These are phyloP conservation scores for Monochamus alternatus DNA, from an alignment of 2,888 invertebrate genomes.

Conservation along the genomic window DNA sequence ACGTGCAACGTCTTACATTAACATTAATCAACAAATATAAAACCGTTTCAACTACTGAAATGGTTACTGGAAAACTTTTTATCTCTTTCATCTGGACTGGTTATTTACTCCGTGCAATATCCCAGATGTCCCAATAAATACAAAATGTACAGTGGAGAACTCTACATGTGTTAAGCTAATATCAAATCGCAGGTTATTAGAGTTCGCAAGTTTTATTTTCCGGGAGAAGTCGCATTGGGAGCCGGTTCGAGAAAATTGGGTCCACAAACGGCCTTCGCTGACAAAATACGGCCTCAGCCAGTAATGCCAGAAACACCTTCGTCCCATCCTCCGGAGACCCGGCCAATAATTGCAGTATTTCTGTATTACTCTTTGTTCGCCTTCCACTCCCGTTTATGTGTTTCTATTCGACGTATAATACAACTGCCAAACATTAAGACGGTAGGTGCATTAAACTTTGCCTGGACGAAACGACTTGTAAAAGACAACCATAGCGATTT, in stretches of 20 bases:
- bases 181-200: constrained; percentile 47
- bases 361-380: constrained; percentile 13
- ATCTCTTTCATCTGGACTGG: too few species aligned
- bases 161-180: constrained; percentile 41
- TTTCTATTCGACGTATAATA: not conserved
- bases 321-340: constrained; percentile 25
- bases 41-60: too few species aligned
- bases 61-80: too few species aligned
- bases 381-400: not conserved
- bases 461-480: too few species aligned
- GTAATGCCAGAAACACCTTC: constrained; percentile 35
- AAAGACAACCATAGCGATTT: too few species aligned
- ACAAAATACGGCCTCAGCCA: constrained; percentile 30
- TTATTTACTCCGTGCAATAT: not conserved
- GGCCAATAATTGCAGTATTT: constrained; percentile 30
- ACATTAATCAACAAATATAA: too few species aligned
- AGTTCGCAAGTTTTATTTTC: constrained; percentile 39
- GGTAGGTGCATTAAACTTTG: not conserved
- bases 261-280: constrained; percentile 35
- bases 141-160: constrained; percentile 24
- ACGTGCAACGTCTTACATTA: too few species aligned
- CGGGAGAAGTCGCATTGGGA: constrained; percentile 38
- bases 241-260: constrained; percentile 39
- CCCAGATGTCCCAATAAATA: constrained; percentile 18
- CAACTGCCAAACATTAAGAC: not conserved